Evolutionary conservation across 2,797 vertebrate species (phyloP).

Genomic region (Danio jaintianensis): DNA sequence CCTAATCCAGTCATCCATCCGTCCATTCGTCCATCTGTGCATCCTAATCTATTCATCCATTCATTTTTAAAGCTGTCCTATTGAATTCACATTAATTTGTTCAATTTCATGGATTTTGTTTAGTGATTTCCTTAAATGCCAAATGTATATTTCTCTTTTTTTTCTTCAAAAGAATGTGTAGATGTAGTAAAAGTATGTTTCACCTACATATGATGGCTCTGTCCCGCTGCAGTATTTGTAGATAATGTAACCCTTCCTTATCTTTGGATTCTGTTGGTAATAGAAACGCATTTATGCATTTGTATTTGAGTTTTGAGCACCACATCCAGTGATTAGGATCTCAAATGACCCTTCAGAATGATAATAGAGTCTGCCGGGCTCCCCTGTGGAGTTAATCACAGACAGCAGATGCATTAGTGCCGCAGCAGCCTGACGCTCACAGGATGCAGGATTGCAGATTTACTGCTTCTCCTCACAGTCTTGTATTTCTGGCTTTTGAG

Average conservation of each 20-base stretch:
- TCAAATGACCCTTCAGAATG: slow-evolving; percentile 17
- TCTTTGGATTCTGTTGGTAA: neutral
- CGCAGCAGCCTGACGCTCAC: slow-evolving; percentile 69
- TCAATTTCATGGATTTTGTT: neutral
- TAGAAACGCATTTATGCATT: neutral
- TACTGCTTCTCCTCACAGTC: neutral
- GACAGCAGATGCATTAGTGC: slow-evolving; percentile 70
- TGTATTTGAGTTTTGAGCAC: slow-evolving; percentile 22
- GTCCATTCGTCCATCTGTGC: too few relatives aligned
- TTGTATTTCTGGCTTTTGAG: neutral
- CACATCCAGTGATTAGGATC: slow-evolving; percentile 2
- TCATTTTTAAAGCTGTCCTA: too few relatives aligned
- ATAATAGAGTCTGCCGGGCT: slow-evolving; percentile 29
- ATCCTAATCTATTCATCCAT: too few relatives aligned
- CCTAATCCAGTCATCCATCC: too few relatives aligned
- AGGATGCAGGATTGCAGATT: slow-evolving; percentile 50
- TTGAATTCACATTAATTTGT: neutral
- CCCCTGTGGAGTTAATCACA: slow-evolving; percentile 73
- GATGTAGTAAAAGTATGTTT: neutral
- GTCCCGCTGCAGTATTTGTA: neutral
- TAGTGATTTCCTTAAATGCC: neutral
- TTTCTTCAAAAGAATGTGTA: neutral
- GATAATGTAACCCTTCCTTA: neutral
- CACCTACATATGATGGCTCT: neutral
- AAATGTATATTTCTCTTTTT: neutral